Evolutionary conservation across 2,113 vertebrate genomes (phyloP), one percentile per base, ranked within the genome.

Genomic region (Pomatorhinus ruficollis): DNA sequence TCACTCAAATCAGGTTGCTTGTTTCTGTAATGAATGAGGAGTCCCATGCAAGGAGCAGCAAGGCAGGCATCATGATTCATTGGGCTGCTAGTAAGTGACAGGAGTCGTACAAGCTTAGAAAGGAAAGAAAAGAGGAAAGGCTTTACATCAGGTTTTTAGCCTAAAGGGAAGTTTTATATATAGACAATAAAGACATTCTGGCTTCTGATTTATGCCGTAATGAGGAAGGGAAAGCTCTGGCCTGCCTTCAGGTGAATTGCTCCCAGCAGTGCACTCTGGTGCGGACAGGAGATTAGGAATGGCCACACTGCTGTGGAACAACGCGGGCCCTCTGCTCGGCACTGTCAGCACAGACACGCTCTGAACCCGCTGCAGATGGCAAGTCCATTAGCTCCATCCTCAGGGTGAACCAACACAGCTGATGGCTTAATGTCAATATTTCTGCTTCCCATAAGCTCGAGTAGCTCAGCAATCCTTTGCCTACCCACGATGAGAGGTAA

Each of bases 291-390:
- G 12, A 59, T 39, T 2, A 33, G 82, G 37, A 50, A 37, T 23
- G 30, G 53, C 50, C 15, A 0, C 6, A 2, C 1, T n/a, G 59
- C 5, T 1, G 6, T 1, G 31, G 27, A 21, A 57, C 31, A 19
- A 22, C 1, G 5, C 70, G 61, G 4, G 5, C 30, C 37, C 64
- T 75, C 56, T 30, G 5, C 64, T 42, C 30, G 5, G 28, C 5
- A 0, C 24, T 24, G 45, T 4, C 28, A 60, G 23, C 23, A 6
- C 50, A 7, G 4, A 12, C 24, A 20, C 0, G 1, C 35, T 54
- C 65, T 6, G 42, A 24, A 7, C 37, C 45, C 3, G 2, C 37
- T 28, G 53, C 65, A 28, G 5, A 16, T 7, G 25, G 3, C 4
- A 31, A 72, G 40, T 7, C 61, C 45, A 3, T 25, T 25, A n/a